Percentiles rank a stretch among this genome's conserved stretches.
These are phyloP conservation scores for Latrodectus elegans DNA, from an alignment of 2,888 invertebrate species.

Conservation along the genomic window DNA sequence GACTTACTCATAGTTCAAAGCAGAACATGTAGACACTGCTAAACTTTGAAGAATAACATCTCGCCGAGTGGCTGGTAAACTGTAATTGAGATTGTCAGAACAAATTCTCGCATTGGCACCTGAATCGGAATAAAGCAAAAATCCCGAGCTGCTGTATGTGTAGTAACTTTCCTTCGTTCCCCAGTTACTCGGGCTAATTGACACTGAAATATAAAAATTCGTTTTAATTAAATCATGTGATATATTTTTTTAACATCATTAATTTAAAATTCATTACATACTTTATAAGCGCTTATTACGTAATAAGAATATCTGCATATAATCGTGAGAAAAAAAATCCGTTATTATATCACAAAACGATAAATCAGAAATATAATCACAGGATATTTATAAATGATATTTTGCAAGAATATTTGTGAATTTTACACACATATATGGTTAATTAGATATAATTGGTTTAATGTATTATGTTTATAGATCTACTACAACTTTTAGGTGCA, in stretches of 20 bases:
- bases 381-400: too few species aligned
- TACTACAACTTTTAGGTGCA: too few species aligned
- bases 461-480: too few species aligned
- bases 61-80: slow-evolving; percentile 77
- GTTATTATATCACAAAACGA: too few species aligned
- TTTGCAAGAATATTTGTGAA: too few species aligned
- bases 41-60: slow-evolving; percentile 81
- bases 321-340: not conserved
- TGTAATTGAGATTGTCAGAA: slow-evolving; percentile 84
- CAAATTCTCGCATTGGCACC: slow-evolving; percentile 87
- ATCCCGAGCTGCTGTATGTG: slow-evolving; percentile 84
- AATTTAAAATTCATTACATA: not conserved
- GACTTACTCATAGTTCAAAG: slow-evolving; percentile 84
- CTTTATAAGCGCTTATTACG: not conserved
- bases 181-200: slow-evolving; percentile 83
- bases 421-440: too few species aligned
- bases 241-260: not conserved
- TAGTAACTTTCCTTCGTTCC: slow-evolving; percentile 75
- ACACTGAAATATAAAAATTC: slow-evolving; percentile 79
- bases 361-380: too few species aligned
- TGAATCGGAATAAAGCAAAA: slow-evolving; percentile 88
- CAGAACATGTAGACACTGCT: slow-evolving; percentile 85
- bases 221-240: not conserved
- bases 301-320: not conserved
- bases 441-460: too few species aligned